A percentile compares a stretch with the other conserved stretches of the same genome.
Conservation (phyloP, 2,113 vertebrate genomes). For the Cisticola juncidis region DNA sequence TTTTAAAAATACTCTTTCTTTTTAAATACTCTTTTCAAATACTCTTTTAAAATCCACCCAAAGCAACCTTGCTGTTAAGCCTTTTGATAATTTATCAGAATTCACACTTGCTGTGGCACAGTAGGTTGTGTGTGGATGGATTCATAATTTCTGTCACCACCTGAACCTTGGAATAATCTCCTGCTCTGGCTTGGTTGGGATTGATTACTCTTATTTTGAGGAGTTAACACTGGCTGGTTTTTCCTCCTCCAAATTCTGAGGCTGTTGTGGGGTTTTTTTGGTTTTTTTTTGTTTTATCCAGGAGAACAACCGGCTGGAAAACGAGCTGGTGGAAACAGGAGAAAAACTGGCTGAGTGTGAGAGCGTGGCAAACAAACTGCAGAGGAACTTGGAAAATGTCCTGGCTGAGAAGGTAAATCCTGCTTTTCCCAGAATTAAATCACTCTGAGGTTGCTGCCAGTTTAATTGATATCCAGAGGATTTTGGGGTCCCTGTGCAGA, state of each 20-base stretch:
- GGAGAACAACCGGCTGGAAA: constrained; percentile 90
- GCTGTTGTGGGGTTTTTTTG: background rate
- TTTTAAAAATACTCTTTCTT: no score
- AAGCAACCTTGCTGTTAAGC: background rate
- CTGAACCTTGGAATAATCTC: background rate
- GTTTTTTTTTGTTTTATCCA: constrained; percentile 47
- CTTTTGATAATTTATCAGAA: background rate
- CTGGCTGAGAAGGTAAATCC: constrained; percentile 87
- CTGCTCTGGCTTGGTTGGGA: background rate
- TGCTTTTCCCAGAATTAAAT: background rate
- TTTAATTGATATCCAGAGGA: background rate
- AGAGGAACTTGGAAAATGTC: constrained; percentile 85
- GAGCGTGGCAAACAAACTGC: constrained; percentile 82
- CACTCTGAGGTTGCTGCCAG: background rate
- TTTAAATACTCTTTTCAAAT: no score
- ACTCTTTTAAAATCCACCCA: no score
- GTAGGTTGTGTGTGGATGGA: background rate
- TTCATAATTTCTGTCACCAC: fast-evolving
- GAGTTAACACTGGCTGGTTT: background rate
- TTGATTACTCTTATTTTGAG: background rate
- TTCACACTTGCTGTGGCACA: fast-evolving
- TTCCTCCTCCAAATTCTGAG: background rate
- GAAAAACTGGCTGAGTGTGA: constrained; percentile 84
- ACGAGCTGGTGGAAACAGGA: constrained; percentile 83
- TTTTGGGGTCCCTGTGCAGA: background rate